phyloP scores from a whole-genome alignment of 2,888 invertebrate species.

The Brenthis ino region DNA sequence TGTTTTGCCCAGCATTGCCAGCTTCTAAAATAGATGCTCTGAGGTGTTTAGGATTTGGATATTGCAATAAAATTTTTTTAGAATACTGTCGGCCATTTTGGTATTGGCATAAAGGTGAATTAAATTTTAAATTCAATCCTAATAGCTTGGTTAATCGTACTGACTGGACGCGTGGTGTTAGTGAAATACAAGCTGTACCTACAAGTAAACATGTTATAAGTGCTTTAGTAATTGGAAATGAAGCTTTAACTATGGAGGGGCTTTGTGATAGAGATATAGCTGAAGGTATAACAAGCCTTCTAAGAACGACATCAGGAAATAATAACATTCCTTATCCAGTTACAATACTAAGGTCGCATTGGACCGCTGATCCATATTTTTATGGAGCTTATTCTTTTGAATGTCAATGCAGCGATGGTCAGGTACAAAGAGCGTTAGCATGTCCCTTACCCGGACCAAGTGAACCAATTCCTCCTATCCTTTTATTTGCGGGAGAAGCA shows the following conservation, averaged over 20 bases:
- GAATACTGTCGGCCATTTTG: conserved; percentile 89
- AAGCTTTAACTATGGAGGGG: conserved; percentile 85
- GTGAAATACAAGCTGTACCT: conserved; percentile 85
- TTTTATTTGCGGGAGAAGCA: conserved; percentile 92
- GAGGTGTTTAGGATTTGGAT: conserved; percentile 85
- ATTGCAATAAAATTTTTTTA: conserved; percentile 89
- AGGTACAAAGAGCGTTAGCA: conserved; percentile 77
- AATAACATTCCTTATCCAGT: conserved; percentile 85
- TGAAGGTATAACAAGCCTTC: conserved; percentile 83
- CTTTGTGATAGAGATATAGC: conserved; percentile 86
- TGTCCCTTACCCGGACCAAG: conserved; percentile 85
- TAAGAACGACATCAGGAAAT: conserved; percentile 84
- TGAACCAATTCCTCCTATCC: conserved; percentile 84
- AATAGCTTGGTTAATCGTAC: conserved; percentile 77
- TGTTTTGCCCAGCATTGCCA: conserved; percentile 89
- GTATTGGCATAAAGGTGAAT: conserved; percentile 85
- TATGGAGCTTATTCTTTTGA: conserved; percentile 86
- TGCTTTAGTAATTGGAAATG: conserved; percentile 86
- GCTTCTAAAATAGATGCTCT: conserved; percentile 87
- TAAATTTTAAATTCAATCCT: conserved; percentile 84
- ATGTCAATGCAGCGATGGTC: conserved; percentile 62
- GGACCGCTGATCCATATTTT: conserved; percentile 88
- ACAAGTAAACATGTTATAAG: conserved; percentile 88
- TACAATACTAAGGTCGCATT: conserved; percentile 85
- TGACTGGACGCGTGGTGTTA: conserved; percentile 88